Evolutionary conservation across 2,888 invertebrate species (phyloP).

Genomic region (Operophtera brumata): DNA sequence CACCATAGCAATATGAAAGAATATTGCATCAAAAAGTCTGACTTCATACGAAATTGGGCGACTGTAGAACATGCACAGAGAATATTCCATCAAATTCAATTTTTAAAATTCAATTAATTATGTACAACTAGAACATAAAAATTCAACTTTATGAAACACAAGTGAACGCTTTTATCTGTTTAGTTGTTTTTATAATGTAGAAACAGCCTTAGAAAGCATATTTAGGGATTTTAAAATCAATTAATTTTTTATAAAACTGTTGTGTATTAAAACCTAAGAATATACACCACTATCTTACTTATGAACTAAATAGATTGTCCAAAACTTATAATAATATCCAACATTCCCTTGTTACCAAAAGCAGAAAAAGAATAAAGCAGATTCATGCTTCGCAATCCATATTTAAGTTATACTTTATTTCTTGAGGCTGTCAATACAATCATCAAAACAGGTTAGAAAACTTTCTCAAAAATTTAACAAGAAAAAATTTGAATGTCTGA

Average conservation of each 20-base stretch:
- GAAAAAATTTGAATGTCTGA: background rate
- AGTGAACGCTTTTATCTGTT: conserved; percentile 41
- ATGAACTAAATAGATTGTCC: too few species aligned
- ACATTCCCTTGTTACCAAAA: too few species aligned
- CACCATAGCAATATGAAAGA: conserved; percentile 17
- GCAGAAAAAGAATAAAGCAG: conserved; percentile 4
- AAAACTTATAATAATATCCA: too few species aligned
- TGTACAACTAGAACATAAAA: conserved; percentile 31
- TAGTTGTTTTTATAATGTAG: conserved; percentile 15
- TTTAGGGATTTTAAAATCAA: background rate
- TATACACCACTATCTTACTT: too few species aligned
- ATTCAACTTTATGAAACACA: conserved; percentile 24
- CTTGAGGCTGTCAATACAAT: conserved; percentile 7
- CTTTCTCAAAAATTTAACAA: too few species aligned
- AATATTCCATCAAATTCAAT: conserved; percentile 13
- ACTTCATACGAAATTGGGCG: conserved; percentile 1
- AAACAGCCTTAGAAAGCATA: conserved; percentile 9
- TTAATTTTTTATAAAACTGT: too few species aligned
- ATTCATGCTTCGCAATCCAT: conserved; percentile 18
- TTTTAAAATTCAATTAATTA: conserved; percentile 17
- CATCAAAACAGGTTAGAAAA: background rate
- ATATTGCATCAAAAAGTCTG: conserved; percentile 2
- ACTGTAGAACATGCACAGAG: conserved; percentile 27
- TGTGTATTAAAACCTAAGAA: too few species aligned
- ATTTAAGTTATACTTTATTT: background rate